Base-by-base conservation (phyloP, 2,888 invertebrate genomes). In the Ophion ventricosus region DNA sequence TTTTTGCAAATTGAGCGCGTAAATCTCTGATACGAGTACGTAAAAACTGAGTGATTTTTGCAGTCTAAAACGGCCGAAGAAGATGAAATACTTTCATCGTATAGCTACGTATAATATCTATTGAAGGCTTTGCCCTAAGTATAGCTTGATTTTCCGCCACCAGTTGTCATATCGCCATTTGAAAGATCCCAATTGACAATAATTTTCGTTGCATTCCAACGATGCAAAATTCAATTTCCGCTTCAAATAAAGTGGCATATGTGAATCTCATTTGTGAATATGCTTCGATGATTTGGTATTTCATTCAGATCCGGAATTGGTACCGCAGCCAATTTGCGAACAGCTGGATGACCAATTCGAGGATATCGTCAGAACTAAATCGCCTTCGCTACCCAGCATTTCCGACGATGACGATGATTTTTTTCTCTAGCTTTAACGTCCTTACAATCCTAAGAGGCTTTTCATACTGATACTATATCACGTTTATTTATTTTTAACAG, bases 361-460 rank as follows among this genome's bases (percentile, higher is more conserved):
- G 14, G 79, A 66, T 10, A n/a, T 49, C 5, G 1, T 79, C 0
- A 40, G 17, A 5, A 10, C 5, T 2, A 14, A 57, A 25, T 11
- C 72, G 17, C 79, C 72, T 4, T 72, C 64, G n/a, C 57, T 73
- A 57, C 73, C 79, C 57, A 64, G 43, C 40, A 20, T 80, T 4
- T 73, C 79, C 26, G 72, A 72, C 61, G 69, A 59, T 14, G 78
- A 77, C 20, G 78, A 80, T 43, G 76, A 76, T 43, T 69, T 56
- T 57, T 43, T 80, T 54, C 29, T 14, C 35, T 67, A 57, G 23
- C 2, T n/a, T 3, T 10, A 67, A 40, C 20, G n/a, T 57, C 57
- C 10, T 7, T 11, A 11, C 17, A 7, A 1, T 25, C 40, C 25
- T 25, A 67, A 11, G 57, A 57, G 29, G 54, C 74, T 63, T 63